Percentiles rank a stretch among this genome's conserved stretches.
Evolutionary conservation across 2,797 vertebrate genomes (phyloP).

Genomic region (Novumbra hubbsi): DNA sequence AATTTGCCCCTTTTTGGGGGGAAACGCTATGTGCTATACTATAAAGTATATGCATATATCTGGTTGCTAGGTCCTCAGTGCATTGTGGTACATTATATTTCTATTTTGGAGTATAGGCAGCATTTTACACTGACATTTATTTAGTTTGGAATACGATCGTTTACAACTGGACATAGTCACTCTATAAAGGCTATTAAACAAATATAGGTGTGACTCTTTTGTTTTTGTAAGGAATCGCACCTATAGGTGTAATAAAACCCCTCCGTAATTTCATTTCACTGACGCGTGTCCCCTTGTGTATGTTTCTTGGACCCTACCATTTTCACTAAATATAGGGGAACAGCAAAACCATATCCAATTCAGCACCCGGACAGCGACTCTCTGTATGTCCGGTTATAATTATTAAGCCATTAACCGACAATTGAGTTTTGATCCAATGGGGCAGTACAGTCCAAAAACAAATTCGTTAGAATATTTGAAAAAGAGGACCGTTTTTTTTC

Average conservation of each 20-base stretch:
- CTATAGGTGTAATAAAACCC: not conserved
- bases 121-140: no score
- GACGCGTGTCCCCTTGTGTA: constrained; percentile 37
- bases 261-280: constrained; percentile 15
- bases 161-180: no score
- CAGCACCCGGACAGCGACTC: constrained; percentile 50
- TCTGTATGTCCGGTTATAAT: constrained; percentile 22
- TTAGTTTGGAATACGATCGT: no score
- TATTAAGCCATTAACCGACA: constrained; percentile 23
- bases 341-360: constrained; percentile 29
- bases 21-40: not conserved
- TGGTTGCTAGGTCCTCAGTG: no score
- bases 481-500: constrained; percentile 18
- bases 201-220: not conserved
- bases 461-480: constrained; percentile 13
- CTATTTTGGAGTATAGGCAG: no score
- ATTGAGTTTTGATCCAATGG: constrained; percentile 47
- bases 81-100: no score
- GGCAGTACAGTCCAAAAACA: constrained; percentile 16
- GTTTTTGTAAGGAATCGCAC: not conserved
- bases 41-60: no score
- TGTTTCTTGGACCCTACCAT: constrained; percentile 56
- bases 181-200: not conserved
- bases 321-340: constrained; percentile 25
- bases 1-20: not conserved